Base-by-base conservation (phyloP, 2,113 vertebrate species). In the Gopherus evgoodei region DNA sequence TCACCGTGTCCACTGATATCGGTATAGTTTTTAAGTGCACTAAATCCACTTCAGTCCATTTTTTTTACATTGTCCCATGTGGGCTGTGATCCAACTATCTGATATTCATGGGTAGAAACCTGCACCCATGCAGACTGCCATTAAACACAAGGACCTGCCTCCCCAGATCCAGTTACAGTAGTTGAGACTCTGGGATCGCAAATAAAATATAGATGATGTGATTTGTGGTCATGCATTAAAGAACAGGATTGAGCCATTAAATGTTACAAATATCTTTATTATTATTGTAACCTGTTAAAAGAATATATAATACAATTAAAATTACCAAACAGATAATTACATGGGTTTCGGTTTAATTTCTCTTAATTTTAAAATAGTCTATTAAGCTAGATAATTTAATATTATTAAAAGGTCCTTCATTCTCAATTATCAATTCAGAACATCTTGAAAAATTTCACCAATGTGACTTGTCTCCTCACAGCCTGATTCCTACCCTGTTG, bases 381-480 rank as follows among this genome's bases (percentile, higher is more conserved):
- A 14, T 42, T 83, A 0, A 0, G 0, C 42, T 80, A 84, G 17
- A 3, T 52, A 8, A 1, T 0, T 72, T 22, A 25, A 13, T 24
- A 16, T 22, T 53, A 75, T 44, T 78, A 1, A 1, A 42, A 81
- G 31, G 54, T 81, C 78, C 47, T 69, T 53, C 2, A 17, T 31
- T 90, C 31, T 65, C 0, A 87, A 4, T 86, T 50, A 3, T 25
- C 65, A n/a, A 4, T 38, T 72, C 84, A 83, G 44, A 24, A 90
- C 35, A 87, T 50, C 2, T 1, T 16, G 0, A 1, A 1, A 24
- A 2, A 90, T 90, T 87, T 75, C 4, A 54, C 27, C 27, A 87
- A 5, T 0, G 2, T 1, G 21, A 7, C 2, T 3, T 52, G 2
- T 1, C 0, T 65, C 5, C 38, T 57, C 50, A 87, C 2, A 79